Conservation (phyloP, 92 coral and sea anemone genomes). For the Pocillopora grandis region DNA sequence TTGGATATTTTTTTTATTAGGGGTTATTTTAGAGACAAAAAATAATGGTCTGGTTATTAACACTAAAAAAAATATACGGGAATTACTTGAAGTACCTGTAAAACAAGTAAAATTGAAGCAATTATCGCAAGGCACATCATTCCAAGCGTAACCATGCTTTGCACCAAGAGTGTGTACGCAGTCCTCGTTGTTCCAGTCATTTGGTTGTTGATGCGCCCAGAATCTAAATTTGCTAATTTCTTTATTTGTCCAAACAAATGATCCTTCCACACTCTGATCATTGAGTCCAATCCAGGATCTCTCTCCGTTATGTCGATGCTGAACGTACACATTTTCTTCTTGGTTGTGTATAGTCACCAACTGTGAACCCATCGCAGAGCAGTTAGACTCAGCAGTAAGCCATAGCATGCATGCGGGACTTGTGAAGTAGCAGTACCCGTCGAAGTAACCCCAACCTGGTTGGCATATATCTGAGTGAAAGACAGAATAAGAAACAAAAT, state of each 20-base stretch:
- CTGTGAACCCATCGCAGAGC: neutral
- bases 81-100: neutral
- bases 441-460: neutral
- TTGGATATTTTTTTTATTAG: too few relatives aligned
- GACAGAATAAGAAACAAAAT: neutral
- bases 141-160: too few relatives aligned
- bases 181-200: slow-evolving; percentile 1
- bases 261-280: neutral
- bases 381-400: neutral
- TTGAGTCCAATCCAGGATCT: neutral
- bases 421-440: neutral
- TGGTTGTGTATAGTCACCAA: neutral
- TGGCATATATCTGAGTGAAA: neutral
- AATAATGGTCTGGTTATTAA: too few relatives aligned
- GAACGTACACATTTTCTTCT: neutral
- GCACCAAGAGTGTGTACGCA: neutral
- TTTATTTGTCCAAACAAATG: neutral
- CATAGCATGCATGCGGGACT: neutral
- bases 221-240: neutral
- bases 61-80: too few relatives aligned
- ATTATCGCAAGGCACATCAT: neutral
- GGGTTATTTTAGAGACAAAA: neutral
- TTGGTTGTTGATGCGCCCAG: neutral
- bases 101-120: slow-evolving; percentile 1
- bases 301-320: neutral